phyloP scores from a whole-genome alignment of 2,797 vertebrate species.

The Sebastes matsubarae region DNA sequence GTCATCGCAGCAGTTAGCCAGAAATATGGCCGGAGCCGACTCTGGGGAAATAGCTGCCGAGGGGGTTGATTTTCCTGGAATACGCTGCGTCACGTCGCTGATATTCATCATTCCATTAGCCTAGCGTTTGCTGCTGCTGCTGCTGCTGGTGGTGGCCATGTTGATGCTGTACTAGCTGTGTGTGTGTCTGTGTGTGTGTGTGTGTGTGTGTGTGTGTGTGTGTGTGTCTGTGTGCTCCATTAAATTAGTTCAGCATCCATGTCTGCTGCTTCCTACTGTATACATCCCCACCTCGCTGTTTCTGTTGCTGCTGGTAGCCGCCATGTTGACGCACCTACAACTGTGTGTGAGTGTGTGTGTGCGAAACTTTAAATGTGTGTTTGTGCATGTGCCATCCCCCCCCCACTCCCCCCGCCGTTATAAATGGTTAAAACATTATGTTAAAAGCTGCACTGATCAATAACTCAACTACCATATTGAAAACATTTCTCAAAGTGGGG shows the following conservation, averaged over 20 bases:
- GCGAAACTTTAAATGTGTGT: background rate
- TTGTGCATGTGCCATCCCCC: background rate
- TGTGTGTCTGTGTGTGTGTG: constrained; percentile 12
- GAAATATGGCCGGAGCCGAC: constrained; percentile 49
- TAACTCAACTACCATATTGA: constrained; percentile 41
- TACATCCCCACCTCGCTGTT: background rate
- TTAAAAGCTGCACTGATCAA: constrained; percentile 69
- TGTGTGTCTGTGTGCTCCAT: background rate
- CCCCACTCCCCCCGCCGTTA: background rate
- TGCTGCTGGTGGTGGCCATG: constrained; percentile 35
- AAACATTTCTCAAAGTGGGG: constrained; percentile 48
- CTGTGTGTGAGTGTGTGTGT: background rate
- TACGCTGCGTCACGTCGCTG: constrained; percentile 29
- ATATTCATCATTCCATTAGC: constrained; percentile 69
- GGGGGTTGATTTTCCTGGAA: constrained; percentile 65
- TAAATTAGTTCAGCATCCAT: constrained; percentile 36
- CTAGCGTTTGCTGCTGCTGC: constrained; percentile 12
- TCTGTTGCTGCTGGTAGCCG: background rate
- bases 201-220: no score
- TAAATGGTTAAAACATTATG: constrained; percentile 66
- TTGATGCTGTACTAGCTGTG: background rate
- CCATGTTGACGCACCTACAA: background rate
- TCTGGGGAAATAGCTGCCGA: constrained; percentile 39
- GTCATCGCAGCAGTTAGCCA: constrained; percentile 51
- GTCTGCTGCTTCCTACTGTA: background rate